Evolutionary conservation across 2,797 vertebrate species (phyloP), one percentile per base, ranked within the genome.

Genomic region (Silurus aristotelis): DNA sequence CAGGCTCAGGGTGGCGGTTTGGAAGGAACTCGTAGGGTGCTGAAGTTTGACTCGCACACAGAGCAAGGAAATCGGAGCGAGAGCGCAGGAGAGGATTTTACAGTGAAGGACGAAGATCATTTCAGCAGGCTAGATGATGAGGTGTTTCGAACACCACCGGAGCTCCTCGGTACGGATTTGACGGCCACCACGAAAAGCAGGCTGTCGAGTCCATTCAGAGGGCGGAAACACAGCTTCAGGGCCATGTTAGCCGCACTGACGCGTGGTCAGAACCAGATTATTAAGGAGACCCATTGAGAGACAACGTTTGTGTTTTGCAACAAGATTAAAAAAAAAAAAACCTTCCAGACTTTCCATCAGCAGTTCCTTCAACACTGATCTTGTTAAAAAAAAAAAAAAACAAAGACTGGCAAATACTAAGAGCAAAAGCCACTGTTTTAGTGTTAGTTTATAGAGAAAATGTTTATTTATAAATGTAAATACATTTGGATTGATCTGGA

Each of bases 31-130:
- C 70, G 84, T 2, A 85, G 87, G 77, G 86, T 79, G n/a, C 83
- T 88, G 64, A 88, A 83, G 70, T 90, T 89, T 71, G 85, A 87
- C 52, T 9, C 58, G 79, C 73, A 38, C 61, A n/a, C 60, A 6
- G 5, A 78, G 6, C 48, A 75, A 31, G 43, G 20, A 43, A 78
- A 13, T 14, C 86, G 20, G 4, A 75, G 66, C 1, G 60, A 25
- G 27, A 14, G 1, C 48, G 6, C 64, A 70, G 43, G 2, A 38
- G 14, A 15, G 5, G 63, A 52, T 86, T 67, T 71, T 15, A 46
- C 13, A n/a, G 3, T 19, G 10, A 73, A 38, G 22, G 73, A 55
- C 6, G 2, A 12, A 61, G 20, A 61, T 14, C 13, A 31, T 8
- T 56, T 6, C 4, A 20, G 8, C 22, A 43, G 38, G 19, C 15